Percentiles rank a stretch among this genome's conserved stretches.
These are phyloP conservation scores for Stomatorhinus ivindoensis DNA, from an alignment of 2,113 vertebrate genomes.

Conservation along the genomic window DNA sequence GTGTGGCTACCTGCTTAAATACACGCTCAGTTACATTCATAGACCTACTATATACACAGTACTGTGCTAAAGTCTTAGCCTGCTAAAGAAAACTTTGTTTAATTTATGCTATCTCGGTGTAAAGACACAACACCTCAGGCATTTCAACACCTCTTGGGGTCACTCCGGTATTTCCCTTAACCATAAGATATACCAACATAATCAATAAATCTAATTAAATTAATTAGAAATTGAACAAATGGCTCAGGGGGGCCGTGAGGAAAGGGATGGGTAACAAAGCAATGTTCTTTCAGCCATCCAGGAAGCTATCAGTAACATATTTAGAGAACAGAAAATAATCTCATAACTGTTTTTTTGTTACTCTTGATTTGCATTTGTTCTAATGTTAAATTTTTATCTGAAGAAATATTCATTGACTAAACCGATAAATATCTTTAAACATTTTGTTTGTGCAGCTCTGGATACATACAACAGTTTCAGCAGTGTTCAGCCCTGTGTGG, in stretches of 20 bases:
- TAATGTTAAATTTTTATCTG: not conserved
- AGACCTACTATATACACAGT: not conserved
- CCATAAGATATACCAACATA: not conserved
- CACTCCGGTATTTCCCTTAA: not conserved
- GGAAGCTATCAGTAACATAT: not conserved
- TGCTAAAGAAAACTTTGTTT: not conserved
- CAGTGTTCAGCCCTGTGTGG: not conserved
- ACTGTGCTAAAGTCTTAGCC: not conserved
- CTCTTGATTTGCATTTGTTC: not conserved
- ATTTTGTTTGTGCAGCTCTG: not conserved
- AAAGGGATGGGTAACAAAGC: not conserved
- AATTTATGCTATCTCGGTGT: not conserved
- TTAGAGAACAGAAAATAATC: not conserved
- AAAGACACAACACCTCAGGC: not conserved
- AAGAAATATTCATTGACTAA: not conserved
- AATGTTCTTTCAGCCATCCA: not conserved
- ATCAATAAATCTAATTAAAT: not conserved
- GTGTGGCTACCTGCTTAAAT: constrained; percentile 68
- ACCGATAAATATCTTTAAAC: not conserved
- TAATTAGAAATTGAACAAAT: not conserved
- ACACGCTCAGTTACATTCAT: not conserved
- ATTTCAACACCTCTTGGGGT: not conserved
- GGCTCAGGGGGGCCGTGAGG: not conserved
- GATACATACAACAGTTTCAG: not conserved
- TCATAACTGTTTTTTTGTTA: not conserved